A percentile compares a stretch with the other conserved stretches of the same genome.
These are phyloP conservation scores for Heliothis subflexa DNA, from an alignment of 1,140 invertebrate genomes.

Conservation along the genomic window DNA sequence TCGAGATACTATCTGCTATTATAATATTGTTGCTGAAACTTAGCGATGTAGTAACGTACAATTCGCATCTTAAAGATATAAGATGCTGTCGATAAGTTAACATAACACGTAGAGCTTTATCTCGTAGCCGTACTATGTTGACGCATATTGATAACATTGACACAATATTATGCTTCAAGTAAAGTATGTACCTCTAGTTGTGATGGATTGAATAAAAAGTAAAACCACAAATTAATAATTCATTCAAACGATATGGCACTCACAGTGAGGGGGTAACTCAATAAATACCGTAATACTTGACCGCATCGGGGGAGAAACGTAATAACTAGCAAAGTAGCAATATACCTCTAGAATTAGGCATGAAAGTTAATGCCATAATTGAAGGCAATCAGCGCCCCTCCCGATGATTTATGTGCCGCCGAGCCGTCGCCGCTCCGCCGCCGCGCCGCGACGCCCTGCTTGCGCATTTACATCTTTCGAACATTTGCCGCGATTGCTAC, in stretches of 20 bases:
- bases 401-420: slow-evolving; percentile 75
- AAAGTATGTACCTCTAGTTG: too few relatives aligned
- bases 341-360: slow-evolving; percentile 82
- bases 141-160: too few relatives aligned
- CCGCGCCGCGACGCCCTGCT: slow-evolving; percentile 36
- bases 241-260: not conserved
- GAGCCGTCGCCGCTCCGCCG: slow-evolving; percentile 53
- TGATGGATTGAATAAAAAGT: not conserved
- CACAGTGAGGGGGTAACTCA: slow-evolving; percentile 2
- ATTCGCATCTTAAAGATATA: too few relatives aligned
- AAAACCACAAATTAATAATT: slow-evolving; percentile 10
- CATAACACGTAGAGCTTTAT: too few relatives aligned
- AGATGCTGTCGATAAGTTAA: too few relatives aligned
- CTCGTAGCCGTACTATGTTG: too few relatives aligned
- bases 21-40: too few relatives aligned
- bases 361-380: slow-evolving; percentile 84
- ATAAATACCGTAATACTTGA: slow-evolving; percentile 55
- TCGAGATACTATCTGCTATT: too few relatives aligned
- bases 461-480: slow-evolving; percentile 76
- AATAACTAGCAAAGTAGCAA: slow-evolving; percentile 61
- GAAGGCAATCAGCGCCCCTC: slow-evolving; percentile 80
- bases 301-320: slow-evolving; percentile 59
- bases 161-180: too few relatives aligned
- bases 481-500: slow-evolving; percentile 67
- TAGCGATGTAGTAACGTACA: not conserved